Conservation (phyloP, 2,113 vertebrate species). For the Archilochus colubris region DNA sequence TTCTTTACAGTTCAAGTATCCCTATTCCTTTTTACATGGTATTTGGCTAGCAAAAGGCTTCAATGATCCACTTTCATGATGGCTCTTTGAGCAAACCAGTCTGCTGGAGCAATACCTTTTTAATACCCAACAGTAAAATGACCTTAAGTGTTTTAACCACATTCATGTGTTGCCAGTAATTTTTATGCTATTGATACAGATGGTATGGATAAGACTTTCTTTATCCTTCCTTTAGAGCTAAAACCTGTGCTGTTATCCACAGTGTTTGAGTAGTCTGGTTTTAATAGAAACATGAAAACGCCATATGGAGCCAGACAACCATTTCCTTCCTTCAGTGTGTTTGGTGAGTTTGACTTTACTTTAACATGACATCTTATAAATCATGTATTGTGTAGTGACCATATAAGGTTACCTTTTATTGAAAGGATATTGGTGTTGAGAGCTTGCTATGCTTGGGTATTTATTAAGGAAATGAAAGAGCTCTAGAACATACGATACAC, state of each 20-base stretch:
- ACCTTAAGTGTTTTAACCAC: conserved; percentile 41
- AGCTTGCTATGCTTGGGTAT: conserved; percentile 38
- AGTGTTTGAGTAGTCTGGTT: conserved; percentile 58
- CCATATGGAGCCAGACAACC: conserved; percentile 57
- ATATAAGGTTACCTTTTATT: conserved; percentile 69
- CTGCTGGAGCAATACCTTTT: background rate
- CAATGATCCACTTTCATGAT: background rate
- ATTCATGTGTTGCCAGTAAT: conserved; percentile 17
- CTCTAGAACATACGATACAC: background rate
- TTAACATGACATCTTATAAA: conserved; percentile 72
- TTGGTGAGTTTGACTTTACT: conserved; percentile 54
- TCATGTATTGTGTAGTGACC: conserved; percentile 67
- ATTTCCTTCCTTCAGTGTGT: conserved; percentile 52
- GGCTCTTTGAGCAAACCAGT: background rate
- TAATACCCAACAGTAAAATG: conserved; percentile 20
- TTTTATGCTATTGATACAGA: conserved; percentile 56
- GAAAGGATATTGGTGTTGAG: conserved; percentile 67
- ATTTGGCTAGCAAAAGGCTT: background rate
- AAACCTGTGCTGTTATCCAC: conserved; percentile 34
- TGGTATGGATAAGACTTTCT: conserved; percentile 35
- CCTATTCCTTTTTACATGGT: background rate
- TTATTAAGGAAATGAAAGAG: conserved; percentile 72
- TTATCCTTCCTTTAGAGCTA: conserved; percentile 9
- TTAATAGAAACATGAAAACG: conserved; percentile 68
- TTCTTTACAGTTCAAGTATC: background rate